These are phyloP conservation scores for Aleiodes leptofemur DNA, from an alignment of 2,888 invertebrate species.

Conservation along the genomic window DNA sequence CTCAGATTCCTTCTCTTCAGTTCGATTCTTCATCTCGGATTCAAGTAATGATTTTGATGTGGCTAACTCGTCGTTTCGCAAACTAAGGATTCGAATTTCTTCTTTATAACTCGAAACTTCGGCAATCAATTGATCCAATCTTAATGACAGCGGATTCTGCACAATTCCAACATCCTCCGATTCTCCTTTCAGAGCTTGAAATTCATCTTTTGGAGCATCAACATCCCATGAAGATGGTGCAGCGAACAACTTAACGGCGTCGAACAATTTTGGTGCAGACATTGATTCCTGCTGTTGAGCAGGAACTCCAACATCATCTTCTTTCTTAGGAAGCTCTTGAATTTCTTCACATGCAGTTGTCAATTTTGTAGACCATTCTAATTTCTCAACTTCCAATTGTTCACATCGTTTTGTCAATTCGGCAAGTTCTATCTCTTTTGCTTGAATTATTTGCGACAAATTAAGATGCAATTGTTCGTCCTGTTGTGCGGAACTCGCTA, in stretches of 20 bases:
- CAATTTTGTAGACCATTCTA: conserved; percentile 62
- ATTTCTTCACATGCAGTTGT: conserved; percentile 62
- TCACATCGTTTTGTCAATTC: conserved; percentile 75
- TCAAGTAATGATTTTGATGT: no score
- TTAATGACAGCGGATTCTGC: conserved; percentile 45
- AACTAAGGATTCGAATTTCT: neutral
- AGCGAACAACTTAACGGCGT: conserved; percentile 67
- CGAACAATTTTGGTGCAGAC: conserved; percentile 60
- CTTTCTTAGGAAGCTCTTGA: neutral
- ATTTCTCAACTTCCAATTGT: conserved; percentile 67
- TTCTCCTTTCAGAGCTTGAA: conserved; percentile 41
- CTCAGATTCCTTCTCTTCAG: conserved; percentile 42
- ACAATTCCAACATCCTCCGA: conserved; percentile 29
- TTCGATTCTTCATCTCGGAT: neutral
- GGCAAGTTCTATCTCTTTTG: conserved; percentile 76
- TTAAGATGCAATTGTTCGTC: conserved; percentile 52
- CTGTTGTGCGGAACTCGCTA: conserved; percentile 55
- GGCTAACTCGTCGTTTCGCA: neutral
- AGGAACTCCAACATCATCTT: neutral
- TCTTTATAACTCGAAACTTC: conserved; percentile 17
- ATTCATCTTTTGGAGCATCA: conserved; percentile 44
- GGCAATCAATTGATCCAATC: conserved; percentile 45
- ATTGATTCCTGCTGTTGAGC: conserved; percentile 12
- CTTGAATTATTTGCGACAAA: conserved; percentile 48
- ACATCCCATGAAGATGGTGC: conserved; percentile 42